Conservation (phyloP, 2,888 invertebrate genomes). For the Laspeyria flexula region DNA sequence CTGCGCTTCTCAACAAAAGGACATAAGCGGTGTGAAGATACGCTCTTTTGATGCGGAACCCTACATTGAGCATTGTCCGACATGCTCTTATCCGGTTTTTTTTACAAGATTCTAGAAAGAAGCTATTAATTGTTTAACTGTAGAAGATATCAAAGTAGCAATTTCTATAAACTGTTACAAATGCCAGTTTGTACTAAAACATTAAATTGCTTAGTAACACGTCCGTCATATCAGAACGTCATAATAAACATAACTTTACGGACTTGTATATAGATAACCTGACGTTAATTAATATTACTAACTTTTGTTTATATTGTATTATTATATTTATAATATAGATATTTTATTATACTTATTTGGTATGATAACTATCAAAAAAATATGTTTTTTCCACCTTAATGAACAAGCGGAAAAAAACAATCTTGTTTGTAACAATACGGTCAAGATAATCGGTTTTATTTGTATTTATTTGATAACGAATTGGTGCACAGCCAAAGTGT, state of each 20-base stretch:
- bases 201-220: not conserved
- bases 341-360: too few relatives aligned
- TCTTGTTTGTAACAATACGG: not conserved
- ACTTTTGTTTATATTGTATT: not conserved
- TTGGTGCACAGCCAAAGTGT: conserved; percentile 28
- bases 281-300: not conserved
- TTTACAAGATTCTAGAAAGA: too few relatives aligned
- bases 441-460: not conserved
- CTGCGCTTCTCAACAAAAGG: too few relatives aligned
- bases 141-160: too few relatives aligned
- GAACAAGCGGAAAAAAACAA: not conserved
- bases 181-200: not conserved
- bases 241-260: not conserved
- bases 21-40: too few relatives aligned
- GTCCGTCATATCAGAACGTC: not conserved
- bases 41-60: too few relatives aligned
- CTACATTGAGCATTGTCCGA: too few relatives aligned
- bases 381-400: not conserved
- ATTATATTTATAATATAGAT: too few relatives aligned
- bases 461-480: conserved; percentile 14
- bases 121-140: too few relatives aligned
- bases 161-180: too few relatives aligned
- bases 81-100: too few relatives aligned
- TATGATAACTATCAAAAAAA: too few relatives aligned
- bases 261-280: not conserved